These are phyloP conservation scores for Peromyscus nudipes DNA, from an alignment of 2,797 vertebrate species.

Conservation along the genomic window DNA sequence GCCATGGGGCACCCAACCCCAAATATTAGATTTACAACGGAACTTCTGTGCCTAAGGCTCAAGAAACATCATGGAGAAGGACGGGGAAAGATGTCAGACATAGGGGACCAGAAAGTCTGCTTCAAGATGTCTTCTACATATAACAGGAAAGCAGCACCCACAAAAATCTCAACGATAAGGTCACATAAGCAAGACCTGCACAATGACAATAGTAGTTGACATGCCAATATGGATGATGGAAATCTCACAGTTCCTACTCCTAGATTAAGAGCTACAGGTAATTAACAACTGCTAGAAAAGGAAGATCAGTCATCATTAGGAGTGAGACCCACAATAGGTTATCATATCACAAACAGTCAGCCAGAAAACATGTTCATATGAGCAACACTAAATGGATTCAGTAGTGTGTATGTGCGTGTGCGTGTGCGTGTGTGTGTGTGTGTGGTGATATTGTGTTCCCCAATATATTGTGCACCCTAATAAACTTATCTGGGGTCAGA, in stretches of 20 bases:
- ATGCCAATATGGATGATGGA: background rate
- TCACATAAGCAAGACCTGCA: background rate
- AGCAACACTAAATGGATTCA: background rate
- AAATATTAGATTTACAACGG: background rate
- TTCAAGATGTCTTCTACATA: background rate
- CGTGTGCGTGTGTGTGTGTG: background rate
- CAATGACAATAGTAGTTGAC: background rate
- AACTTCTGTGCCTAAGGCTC: background rate
- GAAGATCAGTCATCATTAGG: background rate
- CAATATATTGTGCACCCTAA: too few relatives aligned
- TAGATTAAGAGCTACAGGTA: background rate
- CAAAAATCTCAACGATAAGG: background rate
- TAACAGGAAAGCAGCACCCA: background rate
- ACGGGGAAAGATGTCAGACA: background rate
- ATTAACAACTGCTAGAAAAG: too few relatives aligned
- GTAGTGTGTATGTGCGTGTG: background rate
- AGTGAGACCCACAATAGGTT: background rate
- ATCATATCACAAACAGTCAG: background rate
- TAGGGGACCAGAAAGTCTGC: too few relatives aligned
- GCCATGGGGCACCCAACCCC: background rate
- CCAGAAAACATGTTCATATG: background rate
- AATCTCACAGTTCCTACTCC: too few relatives aligned
- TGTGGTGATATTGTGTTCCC: too few relatives aligned
- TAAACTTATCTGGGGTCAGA: too few relatives aligned
- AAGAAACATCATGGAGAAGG: background rate